Evolutionary conservation across 2,797 vertebrate genomes (phyloP), one percentile per base, ranked within the genome.

Genomic region (Spea hammondii): DNA sequence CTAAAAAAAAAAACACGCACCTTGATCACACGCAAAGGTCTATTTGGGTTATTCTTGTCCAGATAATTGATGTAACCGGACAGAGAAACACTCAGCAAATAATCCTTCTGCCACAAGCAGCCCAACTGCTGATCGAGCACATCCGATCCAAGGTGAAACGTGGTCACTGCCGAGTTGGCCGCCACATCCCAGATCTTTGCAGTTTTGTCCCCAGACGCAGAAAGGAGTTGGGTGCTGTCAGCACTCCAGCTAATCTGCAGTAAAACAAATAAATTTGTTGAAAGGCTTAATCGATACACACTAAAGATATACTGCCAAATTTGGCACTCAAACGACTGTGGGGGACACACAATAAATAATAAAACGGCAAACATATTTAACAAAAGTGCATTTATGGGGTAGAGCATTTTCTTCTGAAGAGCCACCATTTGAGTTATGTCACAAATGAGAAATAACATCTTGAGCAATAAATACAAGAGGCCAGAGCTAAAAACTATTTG

Each of bases 11-110:
- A 32, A 32, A 59, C n/a, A 62, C 4, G 70, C 75, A 99, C 97
- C 96, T 99, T 98, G 87, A 99, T 83, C 51, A 91, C 84, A 73
- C 94, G 94, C 48, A 96, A 89, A 46, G 96, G 96, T 3, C 94
- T 93, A 88, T 92, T 84, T 11, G 97, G 96, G 87, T 95, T 98
- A 91, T 95, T 97, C 87, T 90, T 95, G 91, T 99, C 97, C 93
- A 99, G 89, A 86, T 99, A 99, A 89, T 98, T 99, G 91, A 99
- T 99, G 87, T 94, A 95, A 66, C 98, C 98, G 0, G 96, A 96
- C 83, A 99, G 87, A 17, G 97, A 98, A 82, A 99, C 5, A 78
- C 93, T 94, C 84, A 99, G 88, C 82, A 99, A 91, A 86, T 98
- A 92, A 84, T 95, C 87, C 44, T 95, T 95, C 91, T 97, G 96